Evolutionary conservation across 1,140 invertebrate species (phyloP).

Genomic region (Zaprionus davidi): DNA sequence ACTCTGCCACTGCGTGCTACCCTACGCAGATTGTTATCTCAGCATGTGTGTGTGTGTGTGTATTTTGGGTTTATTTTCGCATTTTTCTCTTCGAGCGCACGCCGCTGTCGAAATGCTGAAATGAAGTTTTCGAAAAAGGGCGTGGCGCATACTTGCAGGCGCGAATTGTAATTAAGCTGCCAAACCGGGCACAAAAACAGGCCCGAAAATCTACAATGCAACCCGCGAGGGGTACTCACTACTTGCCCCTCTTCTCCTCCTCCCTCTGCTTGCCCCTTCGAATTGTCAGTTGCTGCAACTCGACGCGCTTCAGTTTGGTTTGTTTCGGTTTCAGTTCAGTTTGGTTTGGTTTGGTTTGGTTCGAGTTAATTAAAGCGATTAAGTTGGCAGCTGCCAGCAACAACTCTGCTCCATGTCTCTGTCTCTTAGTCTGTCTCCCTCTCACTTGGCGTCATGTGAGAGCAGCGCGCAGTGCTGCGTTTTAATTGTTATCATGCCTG

Average conservation of each 20-base stretch:
- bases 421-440: background rate
- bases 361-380: conserved; percentile 75
- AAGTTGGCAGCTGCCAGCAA: conserved; percentile 49
- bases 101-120: conserved; percentile 9
- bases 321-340: background rate
- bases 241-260: background rate
- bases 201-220: conserved; percentile 29
- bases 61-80: conserved; percentile 7
- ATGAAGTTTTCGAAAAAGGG: conserved; percentile 46
- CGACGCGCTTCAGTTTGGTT: conserved; percentile 1
- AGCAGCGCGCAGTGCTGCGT: background rate
- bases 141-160: conserved; percentile 74
- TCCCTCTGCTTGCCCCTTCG: background rate
- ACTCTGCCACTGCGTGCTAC: conserved; percentile 31
- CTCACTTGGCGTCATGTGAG: too few relatives aligned
- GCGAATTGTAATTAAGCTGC: conserved; percentile 81
- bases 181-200: conserved; percentile 43
- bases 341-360: background rate
- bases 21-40: conserved; percentile 24
- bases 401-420: background rate
- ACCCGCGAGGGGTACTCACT: too few relatives aligned
- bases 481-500: background rate
- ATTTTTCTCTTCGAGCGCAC: conserved; percentile 6
- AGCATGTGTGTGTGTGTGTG: background rate
- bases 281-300: conserved; percentile 7